Conservation (phyloP, 2,797 vertebrate species). For the Takifugu rubripes region DNA sequence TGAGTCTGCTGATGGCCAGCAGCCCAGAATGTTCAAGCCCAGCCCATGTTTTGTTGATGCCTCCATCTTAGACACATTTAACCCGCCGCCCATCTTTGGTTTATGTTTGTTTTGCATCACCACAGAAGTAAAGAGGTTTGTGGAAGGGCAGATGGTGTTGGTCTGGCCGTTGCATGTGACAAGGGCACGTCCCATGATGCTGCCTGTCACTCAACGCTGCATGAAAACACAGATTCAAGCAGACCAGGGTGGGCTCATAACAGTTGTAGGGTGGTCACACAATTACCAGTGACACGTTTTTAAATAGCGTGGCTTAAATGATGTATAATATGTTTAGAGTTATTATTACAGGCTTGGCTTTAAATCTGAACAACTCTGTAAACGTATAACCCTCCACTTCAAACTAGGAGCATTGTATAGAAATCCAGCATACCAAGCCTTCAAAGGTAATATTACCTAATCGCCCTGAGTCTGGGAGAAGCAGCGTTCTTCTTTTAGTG, state of each 20-base stretch:
- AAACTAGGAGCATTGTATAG: constrained; percentile 13
- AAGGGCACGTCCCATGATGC: constrained; percentile 30
- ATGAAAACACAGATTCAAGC: constrained; percentile 41
- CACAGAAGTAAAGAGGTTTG: neutral
- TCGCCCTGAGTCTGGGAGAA: constrained; percentile 29
- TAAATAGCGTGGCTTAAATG: constrained; percentile 9
- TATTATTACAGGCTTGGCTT: constrained; percentile 7
- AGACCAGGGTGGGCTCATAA: constrained; percentile 11
- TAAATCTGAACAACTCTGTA: constrained; percentile 26
- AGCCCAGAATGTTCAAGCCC: neutral
- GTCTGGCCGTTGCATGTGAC: constrained; percentile 1
- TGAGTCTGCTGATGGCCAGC: too few relatives aligned
- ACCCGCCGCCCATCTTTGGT: neutral
- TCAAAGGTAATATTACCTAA: constrained; percentile 38
- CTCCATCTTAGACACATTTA: neutral
- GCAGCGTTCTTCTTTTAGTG: constrained; percentile 35
- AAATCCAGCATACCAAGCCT: constrained; percentile 17
- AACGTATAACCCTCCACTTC: constrained; percentile 19
- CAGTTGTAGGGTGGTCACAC: constrained; percentile 35
- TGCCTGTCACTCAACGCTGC: constrained; percentile 23
- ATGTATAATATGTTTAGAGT: constrained; percentile 20
- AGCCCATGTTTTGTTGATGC: constrained; percentile 3
- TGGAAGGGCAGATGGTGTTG: neutral
- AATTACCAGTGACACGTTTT: constrained; percentile 10
- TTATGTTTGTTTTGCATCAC: neutral